A percentile compares a stretch with the other conserved stretches of the same genome.
These are phyloP conservation scores for Halictus quadricinctus DNA, from an alignment of 2,888 invertebrate species.

Conservation along the genomic window DNA sequence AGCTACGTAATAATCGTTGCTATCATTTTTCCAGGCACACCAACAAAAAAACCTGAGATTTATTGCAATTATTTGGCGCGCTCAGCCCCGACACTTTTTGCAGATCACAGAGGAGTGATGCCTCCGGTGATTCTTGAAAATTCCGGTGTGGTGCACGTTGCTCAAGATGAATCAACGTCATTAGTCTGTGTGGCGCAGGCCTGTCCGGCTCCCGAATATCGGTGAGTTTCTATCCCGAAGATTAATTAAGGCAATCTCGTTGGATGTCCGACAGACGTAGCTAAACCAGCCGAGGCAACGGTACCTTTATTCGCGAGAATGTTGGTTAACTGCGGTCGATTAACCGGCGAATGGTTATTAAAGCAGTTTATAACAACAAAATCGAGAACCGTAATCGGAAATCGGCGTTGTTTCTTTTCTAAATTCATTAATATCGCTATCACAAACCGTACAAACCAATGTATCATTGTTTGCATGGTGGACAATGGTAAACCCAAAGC, in stretches of 20 bases:
- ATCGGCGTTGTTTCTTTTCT: too few relatives aligned
- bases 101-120: slow-evolving; percentile 89
- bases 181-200: slow-evolving; percentile 91
- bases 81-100: slow-evolving; percentile 33
- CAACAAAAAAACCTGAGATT: not conserved
- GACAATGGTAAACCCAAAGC: too few relatives aligned
- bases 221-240: slow-evolving; percentile 83
- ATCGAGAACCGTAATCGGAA: too few relatives aligned
- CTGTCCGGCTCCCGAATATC: slow-evolving; percentile 90
- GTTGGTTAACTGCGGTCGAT: not conserved
- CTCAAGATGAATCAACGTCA: slow-evolving; percentile 89
- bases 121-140: slow-evolving; percentile 89
- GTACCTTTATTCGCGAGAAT: slow-evolving; percentile 7
- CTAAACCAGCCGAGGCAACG: not conserved
- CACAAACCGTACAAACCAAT: too few relatives aligned
- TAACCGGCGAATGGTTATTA: not conserved
- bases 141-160: slow-evolving; percentile 87
- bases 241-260: slow-evolving; percentile 37
- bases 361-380: too few relatives aligned
- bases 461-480: too few relatives aligned
- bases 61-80: slow-evolving; percentile 18
- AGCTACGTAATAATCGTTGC: slow-evolving; percentile 56
- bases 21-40: not conserved
- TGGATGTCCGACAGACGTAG: slow-evolving; percentile 7
- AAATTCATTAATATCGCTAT: too few relatives aligned